Evolutionary conservation across 1,140 invertebrate genomes (phyloP), one percentile per base, ranked within the genome.

Genomic region (Drosophila teissieri): DNA sequence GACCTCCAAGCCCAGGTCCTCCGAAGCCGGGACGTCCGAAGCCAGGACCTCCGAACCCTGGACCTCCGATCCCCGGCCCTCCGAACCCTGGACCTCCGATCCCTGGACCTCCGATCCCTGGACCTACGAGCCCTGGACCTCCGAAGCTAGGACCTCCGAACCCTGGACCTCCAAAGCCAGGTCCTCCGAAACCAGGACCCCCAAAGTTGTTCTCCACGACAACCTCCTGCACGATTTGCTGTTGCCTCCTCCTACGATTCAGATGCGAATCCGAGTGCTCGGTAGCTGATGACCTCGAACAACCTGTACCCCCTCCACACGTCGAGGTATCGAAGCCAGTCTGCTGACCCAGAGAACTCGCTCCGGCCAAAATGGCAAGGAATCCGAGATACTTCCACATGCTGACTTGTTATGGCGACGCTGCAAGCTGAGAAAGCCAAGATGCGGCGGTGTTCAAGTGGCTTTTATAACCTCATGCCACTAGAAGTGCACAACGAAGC

Each of bases 321-420:
- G 11, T 39, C n/a, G n/a, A 10, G 15, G 54, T 11, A 24, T 22
- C 14, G 3, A 17, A 22, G 17, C 40, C 40, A n/a, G 11, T 14
- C 17, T 19, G 51, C 34, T 37, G 51, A 53, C 34, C 52, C 34
- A 39, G 19, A n/a, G 34, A 14, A 14, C 22, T 22, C 4, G 2
- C 40, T 11, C 11, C 40, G 2, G 19, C 61, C 8, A 45, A 2
- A 0, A 45, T 2, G n/a, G 31, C 24, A 19, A 64, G 11, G n/a
- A n/a, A 61, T 60, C 61, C 61, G n/a, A 64, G 54, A 45, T 45
- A 61, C 31, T 44, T 64, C 54, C 40, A 60, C 61, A 64, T 64
- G 17, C 11, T 44, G 42, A 36, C 31, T 42, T 22, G 31, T 12
- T 42, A 11, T 55, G 2, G 10, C n/a, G 22, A 6, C 40, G 6